Conservation (phyloP, 2,888 invertebrate species). For the Drosophila monieri region DNA sequence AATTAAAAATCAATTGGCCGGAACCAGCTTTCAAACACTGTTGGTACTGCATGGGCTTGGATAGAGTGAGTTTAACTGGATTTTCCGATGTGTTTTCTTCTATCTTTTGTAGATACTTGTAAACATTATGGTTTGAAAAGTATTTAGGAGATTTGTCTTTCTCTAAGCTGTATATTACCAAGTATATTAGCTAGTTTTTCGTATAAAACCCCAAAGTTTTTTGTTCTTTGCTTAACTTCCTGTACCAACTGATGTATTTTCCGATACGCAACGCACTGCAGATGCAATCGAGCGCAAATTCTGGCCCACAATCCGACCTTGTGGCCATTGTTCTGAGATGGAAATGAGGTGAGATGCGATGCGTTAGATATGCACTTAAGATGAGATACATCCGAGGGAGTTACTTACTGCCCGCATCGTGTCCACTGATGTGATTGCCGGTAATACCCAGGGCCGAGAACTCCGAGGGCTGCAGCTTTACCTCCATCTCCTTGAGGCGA, state of each 20-base stretch:
- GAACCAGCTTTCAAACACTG: constrained; percentile 31
- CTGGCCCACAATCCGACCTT: constrained; percentile 40
- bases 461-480: constrained; percentile 88
- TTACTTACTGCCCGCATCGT: constrained; percentile 82
- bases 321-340: constrained; percentile 29
- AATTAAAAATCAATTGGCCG: constrained; percentile 76
- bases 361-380: constrained; percentile 33
- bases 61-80: neutral
- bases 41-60: neutral
- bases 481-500: constrained; percentile 92
- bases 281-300: constrained; percentile 45
- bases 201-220: neutral
- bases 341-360: constrained; percentile 16
- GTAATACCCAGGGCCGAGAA: constrained; percentile 84
- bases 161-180: constrained; percentile 11
- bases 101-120: neutral
- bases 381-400: constrained; percentile 16
- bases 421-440: constrained; percentile 81
- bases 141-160: neutral
- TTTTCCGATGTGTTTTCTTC: neutral
- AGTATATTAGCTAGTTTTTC: neutral
- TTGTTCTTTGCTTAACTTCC: constrained; percentile 28
- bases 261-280: constrained; percentile 41
- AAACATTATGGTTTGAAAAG: neutral
- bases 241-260: constrained; percentile 27